Conservation (phyloP, 1,140 invertebrate species). For the Phthorimaea operculella region DNA sequence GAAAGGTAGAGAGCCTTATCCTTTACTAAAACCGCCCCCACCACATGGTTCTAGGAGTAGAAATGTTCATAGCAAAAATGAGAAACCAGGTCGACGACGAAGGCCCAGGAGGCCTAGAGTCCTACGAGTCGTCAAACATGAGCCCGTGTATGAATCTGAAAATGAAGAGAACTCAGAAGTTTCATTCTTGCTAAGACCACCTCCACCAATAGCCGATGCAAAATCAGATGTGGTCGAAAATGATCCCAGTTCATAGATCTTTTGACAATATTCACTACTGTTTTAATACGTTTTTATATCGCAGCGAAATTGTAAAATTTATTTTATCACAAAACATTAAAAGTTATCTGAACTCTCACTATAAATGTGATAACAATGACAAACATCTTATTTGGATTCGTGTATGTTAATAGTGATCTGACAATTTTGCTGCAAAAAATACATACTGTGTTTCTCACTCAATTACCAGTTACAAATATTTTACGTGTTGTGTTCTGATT, state of each 20-base stretch:
- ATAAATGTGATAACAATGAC: too few relatives aligned
- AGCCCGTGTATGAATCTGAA: constrained; percentile 47
- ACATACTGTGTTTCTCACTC: too few relatives aligned
- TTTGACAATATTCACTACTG: too few relatives aligned
- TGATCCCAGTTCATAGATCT: constrained; percentile 12
- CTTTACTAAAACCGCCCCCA: constrained; percentile 57
- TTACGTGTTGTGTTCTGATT: too few relatives aligned
- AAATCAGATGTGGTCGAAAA: constrained; percentile 33
- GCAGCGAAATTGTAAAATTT: too few relatives aligned
- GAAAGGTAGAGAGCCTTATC: constrained; percentile 54
- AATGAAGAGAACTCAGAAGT: constrained; percentile 27
- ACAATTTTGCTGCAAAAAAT: too few relatives aligned
- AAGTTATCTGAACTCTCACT: too few relatives aligned
- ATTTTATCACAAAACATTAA: too few relatives aligned
- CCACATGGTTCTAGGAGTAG: constrained; percentile 30
- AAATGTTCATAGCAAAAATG: constrained; percentile 28
- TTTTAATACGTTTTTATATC: too few relatives aligned
- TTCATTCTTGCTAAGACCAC: constrained; percentile 33
- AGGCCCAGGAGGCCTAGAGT: constrained; percentile 41
- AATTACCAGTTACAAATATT: too few relatives aligned
- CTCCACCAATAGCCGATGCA: constrained; percentile 30
- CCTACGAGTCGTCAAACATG: constrained; percentile 40
- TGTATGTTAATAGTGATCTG: too few relatives aligned
- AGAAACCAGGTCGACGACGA: constrained; percentile 40
- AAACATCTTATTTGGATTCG: too few relatives aligned